Conservation (phyloP, 2,113 vertebrate species). For the Psittacara wagleri region DNA sequence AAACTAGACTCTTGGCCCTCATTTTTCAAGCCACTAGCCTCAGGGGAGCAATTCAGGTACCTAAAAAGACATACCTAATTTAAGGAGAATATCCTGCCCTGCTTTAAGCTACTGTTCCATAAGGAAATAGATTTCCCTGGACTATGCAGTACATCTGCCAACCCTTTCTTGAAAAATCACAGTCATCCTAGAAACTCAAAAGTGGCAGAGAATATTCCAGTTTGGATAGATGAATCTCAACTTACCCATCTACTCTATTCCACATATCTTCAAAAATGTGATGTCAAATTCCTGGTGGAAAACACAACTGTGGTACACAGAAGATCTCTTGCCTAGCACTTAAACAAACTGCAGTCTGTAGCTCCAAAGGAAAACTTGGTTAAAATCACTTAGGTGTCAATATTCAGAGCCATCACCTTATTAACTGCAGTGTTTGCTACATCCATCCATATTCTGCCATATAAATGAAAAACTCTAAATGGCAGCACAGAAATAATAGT, state of each 20-base stretch:
- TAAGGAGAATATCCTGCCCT: neutral
- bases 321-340: neutral
- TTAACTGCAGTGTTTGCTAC: neutral
- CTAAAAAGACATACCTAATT: neutral
- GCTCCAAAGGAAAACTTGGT: neutral
- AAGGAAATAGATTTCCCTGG: neutral
- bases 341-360: neutral
- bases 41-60: neutral
- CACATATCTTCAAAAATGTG: neutral
- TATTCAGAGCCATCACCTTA: neutral
- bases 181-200: neutral
- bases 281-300: neutral
- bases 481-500: neutral
- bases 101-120: neutral
- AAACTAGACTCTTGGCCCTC: neutral
- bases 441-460: neutral
- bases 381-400: neutral
- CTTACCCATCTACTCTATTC: neutral
- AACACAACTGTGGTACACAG: neutral
- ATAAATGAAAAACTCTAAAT: neutral
- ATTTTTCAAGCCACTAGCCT: neutral
- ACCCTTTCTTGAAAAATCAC: neutral
- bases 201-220: neutral
- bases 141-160: neutral
- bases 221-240: neutral